These are phyloP conservation scores for Oophaga pumilio DNA, from an alignment of 2,113 vertebrate species.

Conservation along the genomic window DNA sequence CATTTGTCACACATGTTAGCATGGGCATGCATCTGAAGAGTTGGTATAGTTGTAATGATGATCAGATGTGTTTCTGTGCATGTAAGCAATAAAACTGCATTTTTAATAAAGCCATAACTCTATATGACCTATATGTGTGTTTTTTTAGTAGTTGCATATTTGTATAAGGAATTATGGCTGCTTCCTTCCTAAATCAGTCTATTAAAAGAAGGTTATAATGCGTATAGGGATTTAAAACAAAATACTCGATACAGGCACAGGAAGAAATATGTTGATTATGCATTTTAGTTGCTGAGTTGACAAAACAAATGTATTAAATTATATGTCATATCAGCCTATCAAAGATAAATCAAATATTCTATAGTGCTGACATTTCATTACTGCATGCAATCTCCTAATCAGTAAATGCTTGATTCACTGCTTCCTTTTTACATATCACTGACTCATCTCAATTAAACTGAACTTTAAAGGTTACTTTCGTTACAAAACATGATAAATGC, in stretches of 20 bases:
- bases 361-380: slow-evolving; percentile 59
- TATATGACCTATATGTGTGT: not conserved
- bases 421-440: slow-evolving; percentile 58
- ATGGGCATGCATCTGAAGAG: not conserved
- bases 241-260: slow-evolving; percentile 26
- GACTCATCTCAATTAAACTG: slow-evolving; percentile 58
- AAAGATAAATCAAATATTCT: slow-evolving; percentile 59
- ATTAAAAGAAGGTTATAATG: slow-evolving; percentile 53
- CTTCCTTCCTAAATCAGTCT: not conserved
- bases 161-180: slow-evolving; percentile 25
- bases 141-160: slow-evolving; percentile 7
- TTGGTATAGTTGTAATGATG: not conserved
- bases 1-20: not conserved
- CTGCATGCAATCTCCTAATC: slow-evolving; percentile 58
- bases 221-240: slow-evolving; percentile 50
- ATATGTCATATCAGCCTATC: slow-evolving; percentile 58
- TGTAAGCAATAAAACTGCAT: not conserved
- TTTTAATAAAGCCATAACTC: not conserved
- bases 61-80: not conserved
- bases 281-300: slow-evolving; percentile 50
- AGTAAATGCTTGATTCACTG: slow-evolving; percentile 57
- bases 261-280: slow-evolving; percentile 56
- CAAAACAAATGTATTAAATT: slow-evolving; percentile 57
- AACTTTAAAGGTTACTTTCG: slow-evolving; percentile 58
- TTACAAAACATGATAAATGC: slow-evolving; percentile 42